phyloP scores from a whole-genome alignment of 2,797 vertebrate species.

The Chloroceryle inda region DNA sequence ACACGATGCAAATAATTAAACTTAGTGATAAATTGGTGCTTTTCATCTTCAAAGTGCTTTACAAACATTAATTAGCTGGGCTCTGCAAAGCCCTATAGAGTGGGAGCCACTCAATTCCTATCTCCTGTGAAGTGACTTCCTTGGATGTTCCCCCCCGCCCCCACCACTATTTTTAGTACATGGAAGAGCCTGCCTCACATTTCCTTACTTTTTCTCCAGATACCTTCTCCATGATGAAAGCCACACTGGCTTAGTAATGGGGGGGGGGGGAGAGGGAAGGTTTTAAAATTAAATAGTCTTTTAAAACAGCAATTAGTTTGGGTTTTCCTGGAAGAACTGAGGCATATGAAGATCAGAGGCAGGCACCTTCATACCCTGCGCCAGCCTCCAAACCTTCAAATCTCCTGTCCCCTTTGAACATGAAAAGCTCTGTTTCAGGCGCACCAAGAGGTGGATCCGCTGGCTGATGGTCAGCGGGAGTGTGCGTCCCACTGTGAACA shows the following conservation, averaged over 20 bases:
- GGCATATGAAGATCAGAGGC: constrained; percentile 77
- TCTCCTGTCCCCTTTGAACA: constrained; percentile 78
- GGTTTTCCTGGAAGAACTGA: constrained; percentile 71
- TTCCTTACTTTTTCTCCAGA: background rate
- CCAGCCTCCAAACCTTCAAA: constrained; percentile 76
- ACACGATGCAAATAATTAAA: constrained; percentile 63
- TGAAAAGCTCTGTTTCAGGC: constrained; percentile 74
- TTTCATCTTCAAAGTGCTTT: constrained; percentile 59
- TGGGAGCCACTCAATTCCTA: background rate
- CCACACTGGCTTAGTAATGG: background rate
- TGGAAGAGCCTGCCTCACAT: background rate
- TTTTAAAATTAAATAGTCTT: constrained; percentile 60
- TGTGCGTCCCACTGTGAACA: constrained; percentile 75
- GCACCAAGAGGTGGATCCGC: constrained; percentile 69
- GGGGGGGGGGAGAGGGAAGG: background rate
- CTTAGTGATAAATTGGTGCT: background rate
- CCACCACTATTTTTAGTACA: background rate
- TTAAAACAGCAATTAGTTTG: constrained; percentile 72
- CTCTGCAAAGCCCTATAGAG: background rate
- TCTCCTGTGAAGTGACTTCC: constrained; percentile 5
- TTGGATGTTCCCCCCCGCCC: background rate
- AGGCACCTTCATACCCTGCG: constrained; percentile 4
- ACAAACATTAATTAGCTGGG: constrained; percentile 41
- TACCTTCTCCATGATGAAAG: constrained; percentile 12
- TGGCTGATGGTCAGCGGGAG: constrained; percentile 67